Percentiles rank a stretch among this genome's conserved stretches.
phyloP scores from a whole-genome alignment of 2,797 vertebrate genomes.

The Fundulus diaphanus region DNA sequence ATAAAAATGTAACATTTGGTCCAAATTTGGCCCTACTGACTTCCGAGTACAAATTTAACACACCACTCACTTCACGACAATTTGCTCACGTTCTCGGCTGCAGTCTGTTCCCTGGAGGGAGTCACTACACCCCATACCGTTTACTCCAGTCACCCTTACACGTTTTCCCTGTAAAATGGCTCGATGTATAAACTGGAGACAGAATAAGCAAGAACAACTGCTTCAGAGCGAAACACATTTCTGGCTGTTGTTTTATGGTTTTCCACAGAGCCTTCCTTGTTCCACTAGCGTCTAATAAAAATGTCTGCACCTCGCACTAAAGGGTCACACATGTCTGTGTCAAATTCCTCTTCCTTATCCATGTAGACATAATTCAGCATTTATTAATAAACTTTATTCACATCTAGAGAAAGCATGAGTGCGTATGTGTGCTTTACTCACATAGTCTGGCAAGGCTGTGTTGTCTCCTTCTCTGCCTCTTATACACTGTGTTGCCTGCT shows the following conservation, averaged over 20 bases:
- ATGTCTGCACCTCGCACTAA: background rate
- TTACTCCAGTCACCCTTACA: background rate
- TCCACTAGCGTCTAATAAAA: background rate
- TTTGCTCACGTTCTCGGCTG: background rate
- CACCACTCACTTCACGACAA: background rate
- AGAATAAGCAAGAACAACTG: background rate
- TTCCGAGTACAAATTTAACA: background rate
- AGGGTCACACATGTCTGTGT: background rate
- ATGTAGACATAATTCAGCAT: constrained; percentile 40
- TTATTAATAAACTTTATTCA: constrained; percentile 26
- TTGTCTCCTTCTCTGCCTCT: constrained; percentile 85
- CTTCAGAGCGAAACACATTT: background rate
- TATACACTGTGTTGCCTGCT: constrained; percentile 96
- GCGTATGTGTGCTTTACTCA: constrained; percentile 80
- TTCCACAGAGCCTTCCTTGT: background rate
- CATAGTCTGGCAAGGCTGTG: constrained; percentile 92
- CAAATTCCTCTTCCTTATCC: constrained; percentile 19
- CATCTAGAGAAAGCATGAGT: constrained; percentile 5
- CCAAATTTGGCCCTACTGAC: background rate
- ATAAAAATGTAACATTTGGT: no score
- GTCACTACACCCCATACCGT: background rate
- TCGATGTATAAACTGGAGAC: background rate
- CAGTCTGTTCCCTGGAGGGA: background rate
- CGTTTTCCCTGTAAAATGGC: background rate
- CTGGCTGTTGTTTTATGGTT: background rate